Evolutionary conservation across 2,113 vertebrate genomes (phyloP).

Genomic region (Oncorhynchus keta): DNA sequence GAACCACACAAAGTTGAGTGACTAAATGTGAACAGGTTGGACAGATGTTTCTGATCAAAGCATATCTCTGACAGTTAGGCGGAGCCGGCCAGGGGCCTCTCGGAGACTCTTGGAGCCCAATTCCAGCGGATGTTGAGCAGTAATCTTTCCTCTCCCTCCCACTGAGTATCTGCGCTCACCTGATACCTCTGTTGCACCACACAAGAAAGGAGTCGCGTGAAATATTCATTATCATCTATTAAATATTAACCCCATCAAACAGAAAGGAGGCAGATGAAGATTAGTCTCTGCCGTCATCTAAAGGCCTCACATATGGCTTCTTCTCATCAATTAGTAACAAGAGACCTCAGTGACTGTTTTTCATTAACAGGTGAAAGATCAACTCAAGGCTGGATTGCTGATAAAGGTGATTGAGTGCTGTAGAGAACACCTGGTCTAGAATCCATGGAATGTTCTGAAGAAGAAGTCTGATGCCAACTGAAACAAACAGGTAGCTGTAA

Average conservation of each 20-base stretch:
- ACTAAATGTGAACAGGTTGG: conserved; percentile 1
- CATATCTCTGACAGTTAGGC: conserved; percentile 22
- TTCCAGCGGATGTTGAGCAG: conserved; percentile 13
- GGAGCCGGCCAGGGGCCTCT: not conserved
- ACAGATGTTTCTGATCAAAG: conserved; percentile 34
- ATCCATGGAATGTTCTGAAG: too few relatives aligned
- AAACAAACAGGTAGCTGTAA: not conserved
- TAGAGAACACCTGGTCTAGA: too few relatives aligned
- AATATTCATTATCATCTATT: conserved; percentile 65
- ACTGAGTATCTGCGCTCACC: conserved; percentile 34
- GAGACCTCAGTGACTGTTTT: not conserved
- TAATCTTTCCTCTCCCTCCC: conserved; percentile 23
- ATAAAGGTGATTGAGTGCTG: not conserved
- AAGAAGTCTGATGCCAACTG: not conserved
- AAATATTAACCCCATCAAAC: conserved; percentile 49
- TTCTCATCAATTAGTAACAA: not conserved
- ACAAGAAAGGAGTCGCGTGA: conserved; percentile 48
- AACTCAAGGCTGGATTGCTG: not conserved
- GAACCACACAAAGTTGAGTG: not conserved
- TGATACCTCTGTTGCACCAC: conserved; percentile 29
- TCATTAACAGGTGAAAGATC: not conserved
- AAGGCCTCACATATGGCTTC: not conserved
- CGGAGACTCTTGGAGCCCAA: conserved; percentile 8
- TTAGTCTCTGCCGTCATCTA: not conserved
- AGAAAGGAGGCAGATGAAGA: conserved; percentile 33